Evolutionary conservation across 1,140 invertebrate species (phyloP), one percentile per base, ranked within the genome.

Genomic region (Plodia interpunctella): DNA sequence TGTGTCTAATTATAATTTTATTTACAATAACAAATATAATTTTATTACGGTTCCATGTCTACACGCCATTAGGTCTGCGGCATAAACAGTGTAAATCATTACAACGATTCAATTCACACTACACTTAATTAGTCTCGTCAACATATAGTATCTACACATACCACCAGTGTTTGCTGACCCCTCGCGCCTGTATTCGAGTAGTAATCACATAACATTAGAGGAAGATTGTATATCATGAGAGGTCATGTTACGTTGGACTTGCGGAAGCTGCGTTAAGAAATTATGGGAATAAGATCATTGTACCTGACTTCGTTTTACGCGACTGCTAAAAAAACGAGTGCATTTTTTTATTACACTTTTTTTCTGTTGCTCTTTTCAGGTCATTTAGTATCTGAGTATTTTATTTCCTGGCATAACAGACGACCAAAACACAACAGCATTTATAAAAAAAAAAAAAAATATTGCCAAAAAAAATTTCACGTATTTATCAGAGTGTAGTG

Each of bases 101-200:
- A 61, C 60, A 25, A 60, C 63, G 68, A 70, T 57, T 74, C 65
- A 70, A 74, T 74, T 74, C 65, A 66, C 68, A 63, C 68, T 59
- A 65, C 63, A 56, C 65, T 35, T 74, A 74, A 74, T 74, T 74
- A 63, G 65, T 74, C 71, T 66, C 66, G 71, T 74, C 62, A 68
- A 62, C 59, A 32, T 51, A 63, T 62, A 55, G 28, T 49, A 60
- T 52, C 49, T 32, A 58, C 52, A 28, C 13, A 28, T 5, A 59
- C 60, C 66, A 59, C 60, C 66, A 61, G 52, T 53, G 19, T 63
- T 62, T 55, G 44, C 0, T 59, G 59, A 60, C 38, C 60, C 58
- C 44, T 55, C 21, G 13, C 53, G 55, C 19, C 21, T 13, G 25
- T 57, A 35, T 35, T 44, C 3, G 15, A n/a, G 32, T 18, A 5